Base-by-base conservation (phyloP, 2,113 vertebrate genomes). In the Limnothrissa miodon region DNA sequence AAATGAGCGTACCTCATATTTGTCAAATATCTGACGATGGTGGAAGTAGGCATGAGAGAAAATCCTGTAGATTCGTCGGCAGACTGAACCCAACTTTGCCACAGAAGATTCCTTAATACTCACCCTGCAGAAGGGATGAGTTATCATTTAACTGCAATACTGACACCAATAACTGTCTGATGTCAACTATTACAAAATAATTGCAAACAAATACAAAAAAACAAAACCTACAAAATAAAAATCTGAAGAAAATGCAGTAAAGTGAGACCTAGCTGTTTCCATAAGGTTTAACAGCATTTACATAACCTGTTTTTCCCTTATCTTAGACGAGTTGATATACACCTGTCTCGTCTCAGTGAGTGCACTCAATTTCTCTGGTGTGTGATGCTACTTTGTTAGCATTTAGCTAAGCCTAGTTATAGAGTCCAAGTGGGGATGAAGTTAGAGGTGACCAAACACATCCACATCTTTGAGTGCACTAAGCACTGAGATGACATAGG, bases 81-180 rank as follows among this genome's bases (percentile, higher is more conserved):
- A 99, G 78, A 99, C 98, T 0, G 98, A 99, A 93, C 97, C 98
- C 93, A 99, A 92, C 93, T 99, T 99, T 90, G 98, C 98, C 93
- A 99, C 98, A 1, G 98, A 99, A 0, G 98, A 99, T 91, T 99
- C 98, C 92, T 99, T 99, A 94, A 99, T 99, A 95, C 98, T 99
- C 95, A 99, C 98, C 89, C 98, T 99, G 87, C 0, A 92, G 88
- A 5, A 91, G 25, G 1, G n/a, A 13, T 23, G 56, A 59, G 56
- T 59, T 59, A 25, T 25, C 7, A 59, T n/a, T 25, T 0, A 9
- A 62, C 25, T 62, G 29, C n/a, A 29, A 7, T 56, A 56, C 19
- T 56, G 21, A 56, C 51, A n/a, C n/a, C n/a, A 48, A 42, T 42
- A 42, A 4, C 6, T 42, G 42, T n/a, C n/a, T n/a, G n/a, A n/a